phyloP scores from a whole-genome alignment of 2,797 vertebrate species.

The Thaleichthys pacificus region DNA sequence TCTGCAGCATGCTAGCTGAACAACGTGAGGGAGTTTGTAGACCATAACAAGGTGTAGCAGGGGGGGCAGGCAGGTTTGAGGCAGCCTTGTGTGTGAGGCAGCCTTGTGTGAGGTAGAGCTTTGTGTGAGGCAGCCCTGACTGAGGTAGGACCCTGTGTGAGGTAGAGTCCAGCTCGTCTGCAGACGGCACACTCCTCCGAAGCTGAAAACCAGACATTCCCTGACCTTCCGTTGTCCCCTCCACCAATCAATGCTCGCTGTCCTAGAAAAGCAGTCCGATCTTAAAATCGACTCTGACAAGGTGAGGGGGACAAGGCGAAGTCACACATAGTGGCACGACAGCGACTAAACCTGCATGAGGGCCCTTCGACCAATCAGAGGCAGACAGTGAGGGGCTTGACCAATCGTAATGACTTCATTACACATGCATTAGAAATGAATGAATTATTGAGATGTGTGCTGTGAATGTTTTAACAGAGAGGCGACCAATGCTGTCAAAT shows the following conservation, averaged over 20 bases:
- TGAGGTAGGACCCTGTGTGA: slow-evolving; percentile 1
- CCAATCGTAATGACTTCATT: neutral
- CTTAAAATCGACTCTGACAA: slow-evolving; percentile 20
- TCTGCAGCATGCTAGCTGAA: too few relatives aligned
- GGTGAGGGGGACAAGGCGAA: neutral
- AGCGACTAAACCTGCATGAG: neutral
- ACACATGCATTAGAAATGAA: neutral
- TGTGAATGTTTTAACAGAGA: neutral
- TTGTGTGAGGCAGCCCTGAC: too few relatives aligned
- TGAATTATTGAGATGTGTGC: neutral
- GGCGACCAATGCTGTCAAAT: neutral
- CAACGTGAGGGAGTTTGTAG: too few relatives aligned
- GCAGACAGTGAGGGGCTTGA: neutral
- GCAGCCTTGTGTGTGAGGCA: too few relatives aligned
- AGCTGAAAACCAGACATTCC: neutral
- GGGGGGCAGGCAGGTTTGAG: too few relatives aligned
- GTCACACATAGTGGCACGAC: slow-evolving; percentile 1
- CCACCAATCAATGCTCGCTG: neutral
- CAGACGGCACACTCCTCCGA: neutral
- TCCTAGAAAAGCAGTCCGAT: slow-evolving; percentile 7
- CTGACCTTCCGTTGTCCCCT: slow-evolving; percentile 2
- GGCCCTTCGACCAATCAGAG: slow-evolving; percentile 14
- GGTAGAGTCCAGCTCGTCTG: neutral
- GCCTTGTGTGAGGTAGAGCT: neutral
- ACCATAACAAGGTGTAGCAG: too few relatives aligned